Evolutionary conservation across 2,113 vertebrate genomes (phyloP).

Genomic region (Pogona vitticeps): DNA sequence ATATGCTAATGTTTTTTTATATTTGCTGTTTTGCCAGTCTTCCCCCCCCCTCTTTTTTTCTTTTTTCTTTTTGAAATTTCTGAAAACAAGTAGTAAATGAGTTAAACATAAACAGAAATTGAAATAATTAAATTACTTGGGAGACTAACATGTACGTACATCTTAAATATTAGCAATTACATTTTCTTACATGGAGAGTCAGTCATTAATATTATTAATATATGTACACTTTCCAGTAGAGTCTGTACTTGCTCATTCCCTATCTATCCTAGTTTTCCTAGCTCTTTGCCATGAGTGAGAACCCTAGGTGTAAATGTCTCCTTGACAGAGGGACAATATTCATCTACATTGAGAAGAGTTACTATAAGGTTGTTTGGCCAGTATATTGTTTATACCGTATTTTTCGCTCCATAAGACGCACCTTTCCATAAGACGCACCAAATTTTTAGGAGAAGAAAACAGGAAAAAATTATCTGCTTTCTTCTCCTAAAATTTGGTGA

Average conservation of each 20-base stretch:
- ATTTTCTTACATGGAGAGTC: neutral
- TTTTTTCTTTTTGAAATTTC: conserved; percentile 10
- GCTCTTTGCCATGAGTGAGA: neutral
- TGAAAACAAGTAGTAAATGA: conserved; percentile 1
- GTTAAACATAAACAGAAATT: neutral
- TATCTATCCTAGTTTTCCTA: neutral
- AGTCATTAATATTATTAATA: no score
- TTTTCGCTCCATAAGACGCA: no score
- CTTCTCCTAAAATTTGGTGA: no score
- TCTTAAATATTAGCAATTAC: neutral
- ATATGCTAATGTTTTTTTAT: conserved; percentile 26
- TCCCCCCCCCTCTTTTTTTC: no score
- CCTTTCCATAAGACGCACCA: no score
- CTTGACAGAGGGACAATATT: neutral
- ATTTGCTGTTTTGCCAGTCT: conserved; percentile 25
- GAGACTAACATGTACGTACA: neutral
- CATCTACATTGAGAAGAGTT: neutral
- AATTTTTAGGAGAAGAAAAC: no score
- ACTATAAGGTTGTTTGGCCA: neutral
- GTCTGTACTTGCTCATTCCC: neutral
- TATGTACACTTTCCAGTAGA: neutral
- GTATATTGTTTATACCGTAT: no score
- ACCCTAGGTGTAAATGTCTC: neutral
- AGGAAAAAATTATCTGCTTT: no score
- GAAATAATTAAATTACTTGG: neutral